These are phyloP conservation scores for Drosophila ustulata DNA, from an alignment of 2,888 invertebrate genomes.

Conservation along the genomic window DNA sequence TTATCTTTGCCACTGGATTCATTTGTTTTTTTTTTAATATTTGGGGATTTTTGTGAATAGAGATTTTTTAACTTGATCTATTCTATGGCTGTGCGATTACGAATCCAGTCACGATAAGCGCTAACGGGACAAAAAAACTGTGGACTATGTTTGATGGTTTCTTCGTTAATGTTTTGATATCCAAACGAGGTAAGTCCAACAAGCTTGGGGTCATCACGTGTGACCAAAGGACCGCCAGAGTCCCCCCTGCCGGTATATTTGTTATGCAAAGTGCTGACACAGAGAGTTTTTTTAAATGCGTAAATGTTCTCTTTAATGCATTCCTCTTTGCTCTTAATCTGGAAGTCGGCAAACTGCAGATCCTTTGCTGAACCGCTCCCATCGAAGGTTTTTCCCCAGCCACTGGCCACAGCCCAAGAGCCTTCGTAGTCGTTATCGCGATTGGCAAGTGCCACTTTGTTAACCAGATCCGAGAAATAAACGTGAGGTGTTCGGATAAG, in stretches of 20 bases:
- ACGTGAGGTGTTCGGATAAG: slow-evolving; percentile 49
- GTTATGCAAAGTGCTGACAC: slow-evolving; percentile 33
- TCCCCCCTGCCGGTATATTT: slow-evolving; percentile 48
- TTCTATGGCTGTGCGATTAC: too few relatives aligned
- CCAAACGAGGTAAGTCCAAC: slow-evolving; percentile 53
- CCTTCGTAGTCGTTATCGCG: slow-evolving; percentile 27
- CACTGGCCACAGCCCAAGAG: slow-evolving; percentile 49
- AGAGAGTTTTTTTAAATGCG: slow-evolving; percentile 26
- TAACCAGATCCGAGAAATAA: slow-evolving; percentile 22
- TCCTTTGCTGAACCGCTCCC: slow-evolving; percentile 71
- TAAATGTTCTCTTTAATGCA: slow-evolving; percentile 31
- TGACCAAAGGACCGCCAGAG: slow-evolving; percentile 58
- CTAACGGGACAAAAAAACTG: too few relatives aligned
- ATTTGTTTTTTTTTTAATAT: too few relatives aligned
- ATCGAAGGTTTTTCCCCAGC: slow-evolving; percentile 62
- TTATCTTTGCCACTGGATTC: too few relatives aligned
- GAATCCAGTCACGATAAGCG: too few relatives aligned
- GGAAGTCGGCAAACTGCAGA: slow-evolving; percentile 55
- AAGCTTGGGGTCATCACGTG: slow-evolving; percentile 33
- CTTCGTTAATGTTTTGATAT: too few relatives aligned
- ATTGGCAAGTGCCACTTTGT: slow-evolving; percentile 37
- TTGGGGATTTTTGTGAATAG: too few relatives aligned
- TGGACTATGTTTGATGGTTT: too few relatives aligned
- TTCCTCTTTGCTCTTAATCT: slow-evolving; percentile 71
- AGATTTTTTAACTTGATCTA: too few relatives aligned